A percentile compares a stretch with the other conserved stretches of the same genome.
These are phyloP conservation scores for Eptatretus burgeri DNA, from an alignment of 2,113 vertebrate species.

Conservation along the genomic window DNA sequence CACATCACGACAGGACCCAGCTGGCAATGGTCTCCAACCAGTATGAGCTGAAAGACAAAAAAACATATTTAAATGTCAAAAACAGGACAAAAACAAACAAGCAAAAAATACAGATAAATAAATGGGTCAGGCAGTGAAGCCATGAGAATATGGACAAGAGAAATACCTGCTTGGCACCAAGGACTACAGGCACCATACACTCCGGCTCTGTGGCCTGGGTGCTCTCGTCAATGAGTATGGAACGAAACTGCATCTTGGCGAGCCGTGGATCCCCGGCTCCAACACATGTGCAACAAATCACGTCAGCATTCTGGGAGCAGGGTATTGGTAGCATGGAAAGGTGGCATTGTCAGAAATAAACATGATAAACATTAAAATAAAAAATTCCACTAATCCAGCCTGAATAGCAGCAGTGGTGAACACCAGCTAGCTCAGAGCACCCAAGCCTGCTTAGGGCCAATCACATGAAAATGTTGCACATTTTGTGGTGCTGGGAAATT, in stretches of 20 bases:
- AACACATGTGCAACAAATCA: conserved; percentile 89
- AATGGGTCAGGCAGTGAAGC: no score
- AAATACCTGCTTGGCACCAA: conserved; percentile 74
- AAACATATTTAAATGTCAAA: not conserved
- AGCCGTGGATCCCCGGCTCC: conserved; percentile 70
- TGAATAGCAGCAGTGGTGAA: no score
- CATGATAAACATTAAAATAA: no score
- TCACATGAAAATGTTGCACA: no score
- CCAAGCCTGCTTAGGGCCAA: no score
- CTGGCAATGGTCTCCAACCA: conserved; percentile 93
- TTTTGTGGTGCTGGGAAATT: no score
- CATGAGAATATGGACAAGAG: no score
- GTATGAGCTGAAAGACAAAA: conserved; percentile 34
- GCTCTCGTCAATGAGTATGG: conserved; percentile 88
- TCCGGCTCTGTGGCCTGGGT: conserved; percentile 88
- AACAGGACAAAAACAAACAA: no score
- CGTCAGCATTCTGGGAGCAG: conserved; percentile 46
- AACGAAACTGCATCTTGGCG: conserved; percentile 96
- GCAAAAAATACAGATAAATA: no score
- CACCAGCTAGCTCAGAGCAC: no score
- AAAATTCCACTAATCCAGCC: no score
- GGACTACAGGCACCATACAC: conserved; percentile 85
- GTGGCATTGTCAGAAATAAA: no score
- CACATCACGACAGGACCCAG: conserved; percentile 93
- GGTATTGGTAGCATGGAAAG: not conserved